Base-by-base conservation (phyloP, 2,113 vertebrate genomes). In the Prietella phreatophila region DNA sequence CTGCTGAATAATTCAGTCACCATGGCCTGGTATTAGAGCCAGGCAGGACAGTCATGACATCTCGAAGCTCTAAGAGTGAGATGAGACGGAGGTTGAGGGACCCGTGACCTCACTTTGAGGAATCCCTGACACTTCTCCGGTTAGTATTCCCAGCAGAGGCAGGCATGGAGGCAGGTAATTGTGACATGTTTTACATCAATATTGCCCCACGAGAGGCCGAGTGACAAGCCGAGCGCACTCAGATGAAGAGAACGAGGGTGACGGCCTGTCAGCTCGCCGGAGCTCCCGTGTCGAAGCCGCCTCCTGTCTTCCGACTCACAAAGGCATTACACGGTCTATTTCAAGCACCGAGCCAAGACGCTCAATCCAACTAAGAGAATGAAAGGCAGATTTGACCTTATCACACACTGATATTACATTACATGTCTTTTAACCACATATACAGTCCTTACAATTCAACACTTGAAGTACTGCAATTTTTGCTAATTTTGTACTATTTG, bases 131-230 rank as follows among this genome's bases (percentile, higher is more conserved):
- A 93, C 91, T 76, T 90, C 86, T 73, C 85, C 83, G 88, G 89
- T 94, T 93, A 94, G 92, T 92, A 87, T 90, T 91, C 93, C 91
- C 92, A 86, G 69, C 91, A 84, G 93, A 91, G 90, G 84, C 87
- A 89, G 89, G 47, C 85, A 92, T 84, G 87, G 90, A 88, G 78
- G 76, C 89, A 92, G 93, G 92, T 94, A 94, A 95, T 94, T 94
- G 92, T 93, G 91, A 90, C 90, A 73, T 91, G 93, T 94, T 95
- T 94, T 93, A 92, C 92, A 93, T 92, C 92, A 94, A 93, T 91
- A 92, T 85, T 85, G 88, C 91, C 91, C 90, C 60, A 56, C 33
- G 60, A 90, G 86, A 85, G 22, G 9, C 30, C 15, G 82, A 69
- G 73, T 65, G 71, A 15, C 82, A 76, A 65, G 83, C 33, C 25